phyloP scores from a whole-genome alignment of 2,888 invertebrate genomes.

The Sepioteuthis lessoniana region DNA sequence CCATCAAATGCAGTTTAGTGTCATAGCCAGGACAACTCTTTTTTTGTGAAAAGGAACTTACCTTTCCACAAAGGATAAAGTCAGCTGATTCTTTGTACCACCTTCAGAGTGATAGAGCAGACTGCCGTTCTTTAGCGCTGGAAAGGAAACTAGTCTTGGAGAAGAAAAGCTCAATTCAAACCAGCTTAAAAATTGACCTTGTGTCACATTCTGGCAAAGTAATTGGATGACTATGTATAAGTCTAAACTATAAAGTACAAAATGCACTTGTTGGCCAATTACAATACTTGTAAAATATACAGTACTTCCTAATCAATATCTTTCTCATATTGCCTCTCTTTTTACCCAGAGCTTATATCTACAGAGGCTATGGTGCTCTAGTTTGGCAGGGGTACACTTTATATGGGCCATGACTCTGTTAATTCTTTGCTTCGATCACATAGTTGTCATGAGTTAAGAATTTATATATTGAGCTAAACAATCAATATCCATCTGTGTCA shows the following conservation, averaged over 20 bases:
- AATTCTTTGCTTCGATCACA: background rate
- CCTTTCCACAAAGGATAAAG: no score
- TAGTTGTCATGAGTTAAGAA: constrained; percentile 21
- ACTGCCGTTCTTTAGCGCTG: no score
- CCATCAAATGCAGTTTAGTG: no score
- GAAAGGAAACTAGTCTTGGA: no score
- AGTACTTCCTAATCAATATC: background rate
- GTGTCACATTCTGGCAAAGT: no score
- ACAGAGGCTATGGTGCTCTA: background rate
- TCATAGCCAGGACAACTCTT: no score
- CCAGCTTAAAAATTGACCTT: no score
- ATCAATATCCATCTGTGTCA: constrained; percentile 20
- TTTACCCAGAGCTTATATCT: background rate
- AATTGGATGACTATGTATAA: no score
- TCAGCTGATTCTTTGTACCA: no score
- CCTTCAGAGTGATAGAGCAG: no score
- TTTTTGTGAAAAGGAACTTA: no score
- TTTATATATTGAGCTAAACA: constrained; percentile 23
- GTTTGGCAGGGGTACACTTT: background rate
- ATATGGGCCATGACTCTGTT: constrained; percentile 33
- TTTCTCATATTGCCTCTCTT: background rate
- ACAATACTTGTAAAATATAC: background rate
- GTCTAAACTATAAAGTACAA: background rate
- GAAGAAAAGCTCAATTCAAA: no score
- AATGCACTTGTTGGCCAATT: background rate